Evolutionary conservation across 2,113 vertebrate species (phyloP), one percentile per base, ranked within the genome.

Genomic region (Myotis brandtii): DNA sequence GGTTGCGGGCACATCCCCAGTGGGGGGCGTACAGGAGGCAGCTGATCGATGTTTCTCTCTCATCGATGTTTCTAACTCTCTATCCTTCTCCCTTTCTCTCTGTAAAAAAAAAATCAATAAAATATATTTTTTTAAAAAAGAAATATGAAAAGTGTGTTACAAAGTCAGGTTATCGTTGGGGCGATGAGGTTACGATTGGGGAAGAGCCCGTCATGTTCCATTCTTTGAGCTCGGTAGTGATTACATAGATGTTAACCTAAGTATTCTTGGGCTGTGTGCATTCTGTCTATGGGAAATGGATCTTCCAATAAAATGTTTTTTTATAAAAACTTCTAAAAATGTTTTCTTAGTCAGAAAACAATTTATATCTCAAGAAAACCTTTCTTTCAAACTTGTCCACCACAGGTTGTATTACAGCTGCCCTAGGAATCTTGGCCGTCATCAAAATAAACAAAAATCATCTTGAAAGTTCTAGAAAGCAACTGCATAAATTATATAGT

Each of bases 391-490:
- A 48, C 17, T 30, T 86, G 54, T 85, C 52, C 73, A 25, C 73
- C 37, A 32, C 59, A 20, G 54, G 56, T 32, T 70, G 27, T 77
- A 59, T 85, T 86, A 79, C 14, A 30, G 93, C 17, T 84, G 2
- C 34, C 75, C 32, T 70, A 48, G 79, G 25, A 93, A 64, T 75
- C 54, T 79, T 93, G 79, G 27, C 46, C 43, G 34, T 48, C 10
- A 52, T 92, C 30, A 23, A 46, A 96, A 30, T 81, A 67, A 91
- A 91, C 14, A 77, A 59, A 89, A 48, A 16, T 40, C 70, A 82
- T 59, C 30, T 30, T 87, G n/a, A 85, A 46, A 82, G 30, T 43
- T 95, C 46, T 79, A 48, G 48, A 66, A 70, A 21, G 50, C 34
- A 72, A 21, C 13, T 95, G 43, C 59, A 62, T 62, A 67, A 59